Percentiles rank a stretch among this genome's conserved stretches.
These are phyloP conservation scores for Ammospiza maritima DNA, from an alignment of 2,797 vertebrate species.

Conservation along the genomic window DNA sequence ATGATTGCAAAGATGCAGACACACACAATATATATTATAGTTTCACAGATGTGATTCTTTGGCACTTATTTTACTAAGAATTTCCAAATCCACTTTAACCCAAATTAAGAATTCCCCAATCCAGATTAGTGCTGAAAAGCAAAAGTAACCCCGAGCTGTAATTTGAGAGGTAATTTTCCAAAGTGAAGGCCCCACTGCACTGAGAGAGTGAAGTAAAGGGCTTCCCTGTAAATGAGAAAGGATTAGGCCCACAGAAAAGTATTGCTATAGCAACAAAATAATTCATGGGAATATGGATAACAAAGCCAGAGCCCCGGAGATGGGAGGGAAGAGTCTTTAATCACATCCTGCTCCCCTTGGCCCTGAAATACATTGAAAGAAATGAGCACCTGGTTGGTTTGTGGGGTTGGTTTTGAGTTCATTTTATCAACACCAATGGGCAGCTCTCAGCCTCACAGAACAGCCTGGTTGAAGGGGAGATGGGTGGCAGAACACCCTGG, in stretches of 20 bases:
- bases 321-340: background rate
- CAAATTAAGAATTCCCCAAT: background rate
- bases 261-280: conserved; percentile 70
- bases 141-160: background rate
- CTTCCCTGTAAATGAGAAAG: conserved; percentile 4
- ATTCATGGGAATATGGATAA: conserved; percentile 37
- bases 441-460: background rate
- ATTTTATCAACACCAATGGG: background rate
- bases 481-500: background rate
- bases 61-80: background rate
- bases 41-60: background rate
- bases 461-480: background rate
- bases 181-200: background rate
- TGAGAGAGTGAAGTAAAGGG: background rate
- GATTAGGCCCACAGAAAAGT: conserved; percentile 53
- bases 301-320: conserved; percentile 34
- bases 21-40: accelerated
- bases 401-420: background rate
- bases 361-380: background rate
- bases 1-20: background rate
- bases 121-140: background rate
- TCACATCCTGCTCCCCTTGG: background rate
- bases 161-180: background rate
- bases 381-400: accelerated
- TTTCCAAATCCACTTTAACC: background rate